phyloP scores from a whole-genome alignment of 2,113 vertebrate genomes.

The Prionailurus bengalensis region DNA sequence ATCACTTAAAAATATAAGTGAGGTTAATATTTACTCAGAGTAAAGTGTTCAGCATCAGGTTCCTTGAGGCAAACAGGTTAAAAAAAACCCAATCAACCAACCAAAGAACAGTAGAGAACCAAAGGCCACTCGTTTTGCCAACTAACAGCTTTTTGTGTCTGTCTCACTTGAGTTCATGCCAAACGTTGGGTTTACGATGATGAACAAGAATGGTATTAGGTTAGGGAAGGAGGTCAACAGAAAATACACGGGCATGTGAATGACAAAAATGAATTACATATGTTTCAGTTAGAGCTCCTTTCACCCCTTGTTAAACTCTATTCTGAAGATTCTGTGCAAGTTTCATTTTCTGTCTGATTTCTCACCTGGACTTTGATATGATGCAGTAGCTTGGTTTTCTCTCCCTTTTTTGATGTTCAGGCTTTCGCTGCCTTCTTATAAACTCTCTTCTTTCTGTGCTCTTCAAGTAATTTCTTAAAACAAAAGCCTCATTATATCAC shows the following conservation, averaged over 20 bases:
- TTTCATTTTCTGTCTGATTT: neutral
- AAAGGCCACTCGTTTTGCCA: neutral
- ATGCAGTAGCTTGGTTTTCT: neutral
- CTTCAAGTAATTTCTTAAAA: neutral
- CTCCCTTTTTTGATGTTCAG: neutral
- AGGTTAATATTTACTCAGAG: neutral
- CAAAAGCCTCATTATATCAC: neutral
- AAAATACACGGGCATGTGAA: neutral
- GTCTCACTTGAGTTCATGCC: neutral
- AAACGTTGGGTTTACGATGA: neutral
- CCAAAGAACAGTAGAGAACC: neutral
- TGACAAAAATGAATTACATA: neutral
- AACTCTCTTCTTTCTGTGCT: neutral
- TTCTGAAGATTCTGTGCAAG: neutral
- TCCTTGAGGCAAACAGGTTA: neutral
- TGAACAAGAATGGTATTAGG: neutral
- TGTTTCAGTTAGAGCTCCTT: neutral
- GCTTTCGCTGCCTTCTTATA: neutral
- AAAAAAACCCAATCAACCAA: neutral
- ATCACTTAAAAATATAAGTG: neutral
- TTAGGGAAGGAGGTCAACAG: neutral
- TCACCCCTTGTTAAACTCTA: neutral
- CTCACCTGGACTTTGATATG: neutral
- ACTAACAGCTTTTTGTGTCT: neutral
- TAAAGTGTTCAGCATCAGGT: neutral